Evolutionary conservation across 2,797 vertebrate genomes (phyloP).

Genomic region (Takifugu ocellatus): DNA sequence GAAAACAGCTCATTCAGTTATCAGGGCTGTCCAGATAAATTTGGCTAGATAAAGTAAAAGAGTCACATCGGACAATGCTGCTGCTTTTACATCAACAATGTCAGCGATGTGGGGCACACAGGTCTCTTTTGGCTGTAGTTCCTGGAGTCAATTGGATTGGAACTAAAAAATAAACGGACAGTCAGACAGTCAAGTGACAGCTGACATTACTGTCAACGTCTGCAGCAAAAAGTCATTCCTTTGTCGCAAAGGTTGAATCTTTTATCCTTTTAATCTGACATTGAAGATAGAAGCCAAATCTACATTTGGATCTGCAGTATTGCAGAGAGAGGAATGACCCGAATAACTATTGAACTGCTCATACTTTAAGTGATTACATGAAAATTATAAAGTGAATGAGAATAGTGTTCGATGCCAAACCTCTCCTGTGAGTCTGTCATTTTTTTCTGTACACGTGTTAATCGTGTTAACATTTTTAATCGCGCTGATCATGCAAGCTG

Average conservation of each 20-base stretch:
- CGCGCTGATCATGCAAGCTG: no score
- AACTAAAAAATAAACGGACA: not conserved
- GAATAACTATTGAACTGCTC: not conserved
- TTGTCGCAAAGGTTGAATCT: conserved; percentile 18
- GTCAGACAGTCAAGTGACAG: conserved; percentile 27
- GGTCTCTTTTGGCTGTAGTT: conserved; percentile 3
- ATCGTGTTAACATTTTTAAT: no score
- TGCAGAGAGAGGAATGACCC: not conserved
- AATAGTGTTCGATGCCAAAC: no score
- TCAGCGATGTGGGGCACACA: conserved; percentile 5
- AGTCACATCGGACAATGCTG: not conserved
- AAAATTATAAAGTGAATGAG: no score
- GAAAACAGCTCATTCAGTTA: not conserved
- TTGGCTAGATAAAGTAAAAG: not conserved
- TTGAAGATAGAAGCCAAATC: conserved; percentile 2
- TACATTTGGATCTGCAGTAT: not conserved
- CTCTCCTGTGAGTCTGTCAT: no score
- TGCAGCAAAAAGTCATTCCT: conserved; percentile 8
- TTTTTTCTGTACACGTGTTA: no score
- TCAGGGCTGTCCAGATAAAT: not conserved
- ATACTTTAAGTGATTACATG: no score
- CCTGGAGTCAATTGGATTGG: not conserved
- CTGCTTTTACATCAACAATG: conserved; percentile 2
- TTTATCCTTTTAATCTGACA: not conserved
- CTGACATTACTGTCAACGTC: conserved; percentile 29